Conservation (phyloP, 2,797 vertebrate species). For the Brachyrhaphis roseni region DNA sequence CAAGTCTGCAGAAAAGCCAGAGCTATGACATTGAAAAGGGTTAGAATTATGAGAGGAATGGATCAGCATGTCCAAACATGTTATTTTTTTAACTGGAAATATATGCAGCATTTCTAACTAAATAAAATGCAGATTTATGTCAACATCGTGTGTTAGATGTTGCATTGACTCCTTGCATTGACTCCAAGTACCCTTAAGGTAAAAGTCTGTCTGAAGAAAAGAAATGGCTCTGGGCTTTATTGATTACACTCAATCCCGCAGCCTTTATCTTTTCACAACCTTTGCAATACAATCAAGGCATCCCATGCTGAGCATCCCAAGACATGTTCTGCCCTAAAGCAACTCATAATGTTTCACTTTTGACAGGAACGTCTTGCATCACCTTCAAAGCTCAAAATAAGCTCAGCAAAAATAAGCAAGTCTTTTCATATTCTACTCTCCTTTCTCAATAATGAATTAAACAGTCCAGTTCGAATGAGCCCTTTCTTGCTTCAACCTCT, state of each 20-base stretch:
- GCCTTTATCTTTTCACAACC: neutral
- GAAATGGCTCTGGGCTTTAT: neutral
- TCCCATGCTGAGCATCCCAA: neutral
- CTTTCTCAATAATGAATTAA: neutral
- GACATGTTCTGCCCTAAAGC: conserved; percentile 1
- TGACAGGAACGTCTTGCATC: neutral
- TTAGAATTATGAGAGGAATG: neutral
- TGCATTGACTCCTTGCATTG: neutral
- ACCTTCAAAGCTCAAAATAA: neutral
- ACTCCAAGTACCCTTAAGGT: neutral
- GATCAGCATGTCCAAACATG: neutral
- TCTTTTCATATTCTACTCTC: neutral
- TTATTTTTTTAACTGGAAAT: neutral
- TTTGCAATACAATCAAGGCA: neutral
- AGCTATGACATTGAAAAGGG: conserved; percentile 4
- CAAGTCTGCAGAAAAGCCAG: conserved; percentile 3
- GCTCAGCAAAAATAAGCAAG: neutral
- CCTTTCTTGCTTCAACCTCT: neutral
- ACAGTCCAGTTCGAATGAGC: neutral
- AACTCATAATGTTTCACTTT: neutral
- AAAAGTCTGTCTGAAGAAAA: neutral
- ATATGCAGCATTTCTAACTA: neutral
- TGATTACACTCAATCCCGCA: neutral
- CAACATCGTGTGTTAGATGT: neutral
- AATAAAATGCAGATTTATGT: neutral